Percentiles rank a stretch among this genome's conserved stretches.
phyloP scores from a whole-genome alignment of 1,140 invertebrate species.

The Drosophila fuyamai region DNA sequence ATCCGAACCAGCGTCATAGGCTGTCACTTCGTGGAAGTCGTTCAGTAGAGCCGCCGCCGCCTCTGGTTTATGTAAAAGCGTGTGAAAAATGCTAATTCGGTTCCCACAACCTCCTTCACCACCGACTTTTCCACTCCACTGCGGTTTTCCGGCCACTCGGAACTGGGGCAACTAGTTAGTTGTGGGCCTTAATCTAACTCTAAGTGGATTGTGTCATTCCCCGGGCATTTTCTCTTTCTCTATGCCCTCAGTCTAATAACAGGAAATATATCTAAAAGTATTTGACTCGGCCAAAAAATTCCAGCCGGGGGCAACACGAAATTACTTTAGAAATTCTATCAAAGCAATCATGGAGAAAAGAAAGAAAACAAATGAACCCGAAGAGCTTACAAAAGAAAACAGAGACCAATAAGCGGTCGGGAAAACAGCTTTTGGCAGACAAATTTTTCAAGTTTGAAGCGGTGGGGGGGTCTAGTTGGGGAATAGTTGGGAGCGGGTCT shows the following conservation, averaged over 20 bases:
- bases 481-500: conserved; percentile 28
- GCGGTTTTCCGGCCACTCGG: conserved; percentile 35
- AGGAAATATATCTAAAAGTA: conserved; percentile 60
- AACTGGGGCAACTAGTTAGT: conserved; percentile 45
- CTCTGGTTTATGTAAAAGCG: conserved; percentile 60
- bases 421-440: conserved; percentile 65
- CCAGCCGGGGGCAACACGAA: conserved; percentile 56
- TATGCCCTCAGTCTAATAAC: conserved; percentile 43
- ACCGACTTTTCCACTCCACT: conserved; percentile 46
- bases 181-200: conserved; percentile 28
- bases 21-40: conserved; percentile 60
- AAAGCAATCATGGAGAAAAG: conserved; percentile 35
- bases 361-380: conserved; percentile 49
- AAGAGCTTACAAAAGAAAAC: conserved; percentile 53
- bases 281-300: conserved; percentile 40
- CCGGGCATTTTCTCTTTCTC: conserved; percentile 67
- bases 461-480: not conserved
- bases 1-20: conserved; percentile 62
- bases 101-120: conserved; percentile 77
- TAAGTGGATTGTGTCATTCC: conserved; percentile 62
- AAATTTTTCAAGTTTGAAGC: conserved; percentile 65
- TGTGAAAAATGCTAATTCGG: conserved; percentile 83
- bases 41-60: conserved; percentile 34
- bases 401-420: conserved; percentile 44
- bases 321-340: conserved; percentile 75